Evolutionary conservation across 2,113 vertebrate genomes (phyloP).

Genomic region (Falcunculus frontatus): DNA sequence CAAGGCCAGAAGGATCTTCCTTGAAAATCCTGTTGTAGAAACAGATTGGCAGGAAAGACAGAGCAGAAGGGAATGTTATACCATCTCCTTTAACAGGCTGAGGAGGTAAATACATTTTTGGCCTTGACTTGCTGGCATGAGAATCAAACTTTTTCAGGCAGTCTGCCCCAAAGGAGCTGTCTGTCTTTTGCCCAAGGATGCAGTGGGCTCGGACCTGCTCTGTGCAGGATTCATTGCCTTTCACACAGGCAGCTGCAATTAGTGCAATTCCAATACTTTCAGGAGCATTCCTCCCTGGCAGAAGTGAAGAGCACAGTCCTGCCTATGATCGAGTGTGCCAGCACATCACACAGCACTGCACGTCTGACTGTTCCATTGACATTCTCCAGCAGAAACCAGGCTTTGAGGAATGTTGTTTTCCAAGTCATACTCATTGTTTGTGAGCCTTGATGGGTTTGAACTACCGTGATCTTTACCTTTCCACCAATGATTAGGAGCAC

Average conservation of each 20-base stretch:
- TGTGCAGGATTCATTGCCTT: not conserved
- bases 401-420: not conserved
- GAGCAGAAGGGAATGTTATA: not conserved
- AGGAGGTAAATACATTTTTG: not conserved
- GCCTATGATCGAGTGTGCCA: not conserved
- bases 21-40: not conserved
- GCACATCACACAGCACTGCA: not conserved
- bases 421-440: not conserved
- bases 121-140: not conserved
- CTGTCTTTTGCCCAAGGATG: not conserved
- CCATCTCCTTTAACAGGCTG: not conserved
- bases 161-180: not conserved
- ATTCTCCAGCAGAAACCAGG: not conserved
- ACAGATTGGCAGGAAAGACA: not conserved
- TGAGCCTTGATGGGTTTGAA: not conserved
- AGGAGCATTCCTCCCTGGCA: not conserved
- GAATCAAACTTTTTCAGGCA: not conserved
- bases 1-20: not conserved
- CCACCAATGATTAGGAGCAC: rapidly evolving
- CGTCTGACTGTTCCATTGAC: not conserved
- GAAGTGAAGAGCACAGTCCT: not conserved
- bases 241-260: not conserved
- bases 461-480: not conserved
- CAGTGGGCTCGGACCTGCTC: rapidly evolving
- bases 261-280: not conserved